Conservation (phyloP, 2,797 vertebrate genomes). For the Gadopsis marmoratus region DNA sequence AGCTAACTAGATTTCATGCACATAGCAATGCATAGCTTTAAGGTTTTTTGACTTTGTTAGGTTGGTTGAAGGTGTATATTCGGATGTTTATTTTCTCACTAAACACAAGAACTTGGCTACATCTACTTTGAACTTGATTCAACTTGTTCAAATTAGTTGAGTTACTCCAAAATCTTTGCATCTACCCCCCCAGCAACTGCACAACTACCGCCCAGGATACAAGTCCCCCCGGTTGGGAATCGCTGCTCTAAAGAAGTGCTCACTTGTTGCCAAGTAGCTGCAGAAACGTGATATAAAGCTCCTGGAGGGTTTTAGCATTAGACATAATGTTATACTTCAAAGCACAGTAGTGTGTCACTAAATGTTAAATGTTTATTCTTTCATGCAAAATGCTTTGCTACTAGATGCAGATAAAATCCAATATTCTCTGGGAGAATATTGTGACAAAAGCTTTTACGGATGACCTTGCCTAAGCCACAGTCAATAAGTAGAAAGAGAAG, state of each 20-base stretch:
- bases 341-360: constrained; percentile 51
- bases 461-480: constrained; percentile 70
- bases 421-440: constrained; percentile 70
- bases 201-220: background rate
- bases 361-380: constrained; percentile 60
- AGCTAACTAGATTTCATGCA: too few species aligned
- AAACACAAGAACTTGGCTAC: background rate
- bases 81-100: background rate
- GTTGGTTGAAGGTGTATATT: background rate
- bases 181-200: background rate
- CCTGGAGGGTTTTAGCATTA: constrained; percentile 18
- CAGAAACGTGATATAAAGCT: constrained; percentile 34
- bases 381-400: constrained; percentile 63
- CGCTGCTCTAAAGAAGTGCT: constrained; percentile 14
- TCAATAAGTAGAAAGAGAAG: constrained; percentile 70
- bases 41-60: background rate
- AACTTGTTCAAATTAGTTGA: background rate
- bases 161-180: background rate
- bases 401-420: constrained; percentile 71
- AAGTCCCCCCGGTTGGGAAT: background rate
- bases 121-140: background rate
- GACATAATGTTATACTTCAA: constrained; percentile 39
- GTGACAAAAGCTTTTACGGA: constrained; percentile 61
- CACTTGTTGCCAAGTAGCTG: constrained; percentile 26
- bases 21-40: background rate